phyloP scores from a whole-genome alignment of 2,113 vertebrate species.

The Xiphophorus couchianus region DNA sequence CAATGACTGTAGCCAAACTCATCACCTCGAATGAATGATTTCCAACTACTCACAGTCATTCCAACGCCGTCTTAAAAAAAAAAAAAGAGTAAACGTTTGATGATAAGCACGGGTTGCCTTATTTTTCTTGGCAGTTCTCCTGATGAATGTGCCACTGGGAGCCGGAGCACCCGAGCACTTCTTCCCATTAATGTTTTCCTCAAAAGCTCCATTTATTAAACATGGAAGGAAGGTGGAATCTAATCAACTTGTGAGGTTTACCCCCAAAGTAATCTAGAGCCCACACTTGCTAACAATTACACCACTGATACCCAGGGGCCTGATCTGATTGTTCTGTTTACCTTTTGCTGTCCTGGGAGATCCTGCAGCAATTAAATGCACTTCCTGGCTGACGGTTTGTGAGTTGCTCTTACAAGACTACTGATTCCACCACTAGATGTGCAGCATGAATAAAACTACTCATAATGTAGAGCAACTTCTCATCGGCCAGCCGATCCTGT shows the following conservation, averaged over 20 bases:
- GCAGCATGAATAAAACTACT: slow-evolving; percentile 61
- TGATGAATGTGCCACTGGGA: slow-evolving; percentile 45
- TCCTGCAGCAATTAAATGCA: slow-evolving; percentile 58
- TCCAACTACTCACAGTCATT: slow-evolving; percentile 55
- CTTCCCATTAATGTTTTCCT: slow-evolving; percentile 53
- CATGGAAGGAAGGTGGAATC: slow-evolving; percentile 42
- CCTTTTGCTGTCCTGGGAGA: slow-evolving; percentile 61
- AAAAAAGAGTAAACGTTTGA: slow-evolving; percentile 42
- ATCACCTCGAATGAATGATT: slow-evolving; percentile 65
- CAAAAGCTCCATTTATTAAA: slow-evolving; percentile 51
- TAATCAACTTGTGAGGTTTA: slow-evolving; percentile 64
- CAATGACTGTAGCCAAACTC: slow-evolving; percentile 51
- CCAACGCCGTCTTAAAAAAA: slow-evolving; percentile 31
- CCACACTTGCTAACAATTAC: slow-evolving; percentile 74
- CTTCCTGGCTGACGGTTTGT: slow-evolving; percentile 56
- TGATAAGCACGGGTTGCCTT: slow-evolving; percentile 57
- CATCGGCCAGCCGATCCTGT: slow-evolving; percentile 36
- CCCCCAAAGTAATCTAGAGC: slow-evolving; percentile 31
- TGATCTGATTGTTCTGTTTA: slow-evolving; percentile 74
- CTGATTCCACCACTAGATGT: slow-evolving; percentile 44
- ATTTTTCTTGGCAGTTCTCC: slow-evolving; percentile 66
- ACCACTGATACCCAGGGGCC: slow-evolving; percentile 50
- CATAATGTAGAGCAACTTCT: slow-evolving; percentile 52
- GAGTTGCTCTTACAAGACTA: slow-evolving; percentile 49
- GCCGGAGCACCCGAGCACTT: slow-evolving; percentile 31